Evolutionary conservation across 2,113 vertebrate species (phyloP).

Genomic region (Aythya baeri): DNA sequence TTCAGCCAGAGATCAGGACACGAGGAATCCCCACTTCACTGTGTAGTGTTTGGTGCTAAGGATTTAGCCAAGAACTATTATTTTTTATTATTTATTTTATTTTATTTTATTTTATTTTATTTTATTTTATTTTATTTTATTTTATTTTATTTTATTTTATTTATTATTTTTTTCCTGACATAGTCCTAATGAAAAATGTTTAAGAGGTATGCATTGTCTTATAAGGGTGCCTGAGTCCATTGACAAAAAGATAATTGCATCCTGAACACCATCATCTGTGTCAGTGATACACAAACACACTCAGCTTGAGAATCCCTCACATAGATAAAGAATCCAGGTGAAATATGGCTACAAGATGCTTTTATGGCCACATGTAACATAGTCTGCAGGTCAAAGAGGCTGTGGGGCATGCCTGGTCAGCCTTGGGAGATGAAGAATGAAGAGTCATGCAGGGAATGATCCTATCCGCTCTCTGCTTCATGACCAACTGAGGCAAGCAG

Average conservation of each 20-base stretch:
- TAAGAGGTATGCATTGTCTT: not conserved
- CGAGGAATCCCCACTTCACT: not conserved
- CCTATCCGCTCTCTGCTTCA: accelerated
- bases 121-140: not conserved
- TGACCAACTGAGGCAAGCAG: not conserved
- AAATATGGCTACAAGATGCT: not conserved
- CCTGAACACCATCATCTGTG: not conserved
- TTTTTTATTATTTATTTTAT: not conserved
- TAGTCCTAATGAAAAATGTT: not conserved
- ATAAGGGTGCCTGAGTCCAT: not conserved
- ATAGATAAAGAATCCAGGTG: not conserved
- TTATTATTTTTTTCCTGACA: not conserved
- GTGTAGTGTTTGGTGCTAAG: not conserved
- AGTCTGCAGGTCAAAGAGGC: not conserved
- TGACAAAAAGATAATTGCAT: not conserved
- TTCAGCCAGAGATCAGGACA: not conserved
- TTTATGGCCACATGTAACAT: not conserved
- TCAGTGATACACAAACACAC: not conserved
- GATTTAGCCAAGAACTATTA: not conserved
- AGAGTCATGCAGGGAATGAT: not conserved
- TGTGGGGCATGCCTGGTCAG: not conserved
- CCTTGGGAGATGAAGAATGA: not conserved
- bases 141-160: no score
- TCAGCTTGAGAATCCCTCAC: not conserved
- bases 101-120: no score